Evolutionary conservation across 2,797 vertebrate genomes (phyloP).

Genomic region (Neostethus bicornis): DNA sequence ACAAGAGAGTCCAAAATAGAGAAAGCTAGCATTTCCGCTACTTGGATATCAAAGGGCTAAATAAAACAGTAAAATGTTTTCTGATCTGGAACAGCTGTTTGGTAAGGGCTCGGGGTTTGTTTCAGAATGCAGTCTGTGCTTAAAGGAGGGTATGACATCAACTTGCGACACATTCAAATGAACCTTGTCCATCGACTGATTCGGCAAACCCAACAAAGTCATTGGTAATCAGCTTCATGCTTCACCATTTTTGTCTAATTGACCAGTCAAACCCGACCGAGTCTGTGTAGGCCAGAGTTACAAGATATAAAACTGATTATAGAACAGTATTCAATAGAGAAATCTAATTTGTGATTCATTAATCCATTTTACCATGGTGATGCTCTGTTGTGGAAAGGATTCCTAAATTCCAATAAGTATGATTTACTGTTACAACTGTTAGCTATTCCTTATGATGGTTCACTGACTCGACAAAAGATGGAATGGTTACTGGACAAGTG

Average conservation of each 20-base stretch:
- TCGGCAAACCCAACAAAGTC: conserved; percentile 3
- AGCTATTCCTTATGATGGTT: too few species aligned
- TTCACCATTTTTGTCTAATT: not conserved
- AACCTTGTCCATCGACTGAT: not conserved
- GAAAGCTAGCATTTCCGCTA: conserved; percentile 13
- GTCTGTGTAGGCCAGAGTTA: not conserved
- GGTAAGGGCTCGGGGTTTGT: not conserved
- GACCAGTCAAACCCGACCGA: not conserved
- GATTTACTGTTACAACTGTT: too few species aligned
- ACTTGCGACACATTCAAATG: conserved; percentile 4
- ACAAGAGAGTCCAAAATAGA: conserved; percentile 17
- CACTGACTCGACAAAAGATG: too few species aligned
- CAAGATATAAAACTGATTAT: too few species aligned
- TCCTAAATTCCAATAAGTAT: too few species aligned
- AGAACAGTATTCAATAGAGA: too few species aligned
- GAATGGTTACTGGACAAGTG: too few species aligned
- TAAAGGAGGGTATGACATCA: conserved; percentile 12
- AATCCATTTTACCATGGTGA: too few species aligned
- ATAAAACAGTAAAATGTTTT: not conserved
- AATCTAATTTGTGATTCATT: too few species aligned
- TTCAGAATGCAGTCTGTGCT: too few species aligned
- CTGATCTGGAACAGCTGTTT: not conserved
- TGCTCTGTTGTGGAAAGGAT: too few species aligned
- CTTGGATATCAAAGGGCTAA: conserved; percentile 10
- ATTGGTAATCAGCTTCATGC: not conserved